Conservation (phyloP, 2,797 vertebrate genomes). For the Morus bassanus region DNA sequence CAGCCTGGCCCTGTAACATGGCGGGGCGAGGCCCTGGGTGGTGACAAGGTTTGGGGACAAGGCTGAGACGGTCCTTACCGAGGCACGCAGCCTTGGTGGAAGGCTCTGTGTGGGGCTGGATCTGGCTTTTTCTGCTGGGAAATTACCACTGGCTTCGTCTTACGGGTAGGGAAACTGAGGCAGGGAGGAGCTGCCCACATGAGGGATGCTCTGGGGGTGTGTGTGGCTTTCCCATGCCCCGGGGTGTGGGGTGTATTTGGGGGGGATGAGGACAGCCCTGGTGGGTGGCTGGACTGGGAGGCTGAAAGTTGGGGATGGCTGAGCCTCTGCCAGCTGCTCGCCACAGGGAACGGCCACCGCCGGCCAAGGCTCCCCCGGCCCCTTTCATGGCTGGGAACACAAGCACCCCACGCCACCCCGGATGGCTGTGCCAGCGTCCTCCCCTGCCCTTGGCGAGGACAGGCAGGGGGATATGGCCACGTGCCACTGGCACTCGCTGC, state of each 20-base stretch:
- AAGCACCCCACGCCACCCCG: not conserved
- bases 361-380: not conserved
- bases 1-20: fast-evolving
- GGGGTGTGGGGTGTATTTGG: fast-evolving
- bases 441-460: not conserved
- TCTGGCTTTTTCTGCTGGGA: not conserved
- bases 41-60: not conserved
- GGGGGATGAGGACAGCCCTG: not conserved
- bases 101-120: not conserved
- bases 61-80: not conserved
- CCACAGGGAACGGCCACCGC: not conserved
- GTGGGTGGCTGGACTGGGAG: not conserved
- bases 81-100: not conserved
- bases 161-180: not conserved
- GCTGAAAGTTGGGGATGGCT: not conserved
- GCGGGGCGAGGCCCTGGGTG: not conserved
- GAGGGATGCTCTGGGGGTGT: not conserved
- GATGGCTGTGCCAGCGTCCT: not conserved
- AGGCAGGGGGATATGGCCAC: not conserved
- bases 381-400: not conserved
- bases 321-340: not conserved
- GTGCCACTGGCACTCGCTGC: not conserved
- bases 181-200: not conserved
- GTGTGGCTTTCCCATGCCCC: fast-evolving
- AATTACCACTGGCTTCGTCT: not conserved